Base-by-base conservation (phyloP, 2,888 invertebrate genomes). In the Lasioglossum oenotherae region DNA sequence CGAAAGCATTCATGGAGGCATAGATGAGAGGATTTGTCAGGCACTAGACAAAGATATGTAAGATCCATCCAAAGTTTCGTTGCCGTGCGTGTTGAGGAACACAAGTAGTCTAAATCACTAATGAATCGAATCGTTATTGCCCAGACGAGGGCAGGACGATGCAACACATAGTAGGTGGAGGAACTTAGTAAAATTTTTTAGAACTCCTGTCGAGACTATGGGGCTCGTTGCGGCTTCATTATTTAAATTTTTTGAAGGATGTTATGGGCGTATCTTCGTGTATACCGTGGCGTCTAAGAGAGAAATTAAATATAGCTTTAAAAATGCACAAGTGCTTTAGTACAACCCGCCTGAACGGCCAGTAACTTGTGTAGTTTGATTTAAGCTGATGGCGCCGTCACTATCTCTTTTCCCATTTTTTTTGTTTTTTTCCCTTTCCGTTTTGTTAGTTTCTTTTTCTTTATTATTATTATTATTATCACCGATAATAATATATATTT, bases 151-250 rank as follows among this genome's bases (percentile, higher is more conserved):
- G 82, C 87, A 87, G 87, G 91, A 93, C 90, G 90, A 83, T 79
- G 82, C 89, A 91, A 92, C 89, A 91, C 91, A 89, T 91, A 92
- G 92, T 93, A 94, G 94, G 88, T 92, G 92, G 82, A 91, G 89
- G 90, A 93, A 94, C 92, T 93, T 94, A 94, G 93, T 92, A 88
- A 92, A 94, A 93, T 93, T 94, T 93, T 92, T 90, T 88, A 89
- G 91, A 92, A 92, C 92, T 94, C 93, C 93, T 93, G 92, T 94
- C 93, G 92, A 93, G 89, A 93, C 91, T 92, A 93, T 91, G 92
- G 92, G 91, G 92, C 92, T 93, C 92, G 92, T 93, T 91, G 90
- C 93, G 92, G 93, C 92, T 94, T 93, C 93, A 93, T 93, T 92
- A 90, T 92, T 93, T 92, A 90, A 91, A 91, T 89, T 81, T 84